Conservation (phyloP, 2,888 invertebrate species). For the Acanthoscelides obtectus region DNA sequence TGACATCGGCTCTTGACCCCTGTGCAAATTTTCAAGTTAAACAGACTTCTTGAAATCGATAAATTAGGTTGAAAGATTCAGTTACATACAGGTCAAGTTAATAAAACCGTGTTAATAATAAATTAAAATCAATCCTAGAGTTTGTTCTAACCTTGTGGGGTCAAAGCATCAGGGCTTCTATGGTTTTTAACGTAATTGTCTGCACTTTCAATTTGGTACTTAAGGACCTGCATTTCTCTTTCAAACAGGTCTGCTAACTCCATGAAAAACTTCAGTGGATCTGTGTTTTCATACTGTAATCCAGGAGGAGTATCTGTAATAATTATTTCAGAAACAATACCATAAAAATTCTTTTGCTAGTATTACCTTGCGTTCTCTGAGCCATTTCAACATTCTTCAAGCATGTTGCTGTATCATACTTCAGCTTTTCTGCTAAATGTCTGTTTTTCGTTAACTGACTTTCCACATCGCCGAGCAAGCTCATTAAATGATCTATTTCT, state of each 20-base stretch:
- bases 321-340: no score
- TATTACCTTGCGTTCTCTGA: slow-evolving; percentile 70
- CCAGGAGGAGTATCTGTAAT: slow-evolving; percentile 73
- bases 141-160: slow-evolving; percentile 73
- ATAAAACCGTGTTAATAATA: no score
- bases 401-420: slow-evolving; percentile 67
- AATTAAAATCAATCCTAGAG: no score
- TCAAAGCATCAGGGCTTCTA: slow-evolving; percentile 58
- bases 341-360: no score
- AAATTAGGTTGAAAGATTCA: no score
- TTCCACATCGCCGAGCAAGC: slow-evolving; percentile 56
- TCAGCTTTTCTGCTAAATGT: slow-evolving; percentile 58
- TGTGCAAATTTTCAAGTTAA: no score
- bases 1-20: no score
- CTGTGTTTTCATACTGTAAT: slow-evolving; percentile 69
- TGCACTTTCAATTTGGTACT: slow-evolving; percentile 67
- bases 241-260: slow-evolving; percentile 67
- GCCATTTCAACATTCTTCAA: slow-evolving; percentile 73
- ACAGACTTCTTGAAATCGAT: no score
- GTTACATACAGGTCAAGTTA: no score
- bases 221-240: slow-evolving; percentile 61
- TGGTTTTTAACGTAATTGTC: slow-evolving; percentile 68
- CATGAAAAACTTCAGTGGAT: slow-evolving; percentile 67
- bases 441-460: slow-evolving; percentile 60
- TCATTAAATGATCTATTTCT: slow-evolving; percentile 56